A percentile compares a stretch with the other conserved stretches of the same genome.
These are phyloP conservation scores for Pantherophis guttatus DNA, from an alignment of 2,113 vertebrate species.

Conservation along the genomic window DNA sequence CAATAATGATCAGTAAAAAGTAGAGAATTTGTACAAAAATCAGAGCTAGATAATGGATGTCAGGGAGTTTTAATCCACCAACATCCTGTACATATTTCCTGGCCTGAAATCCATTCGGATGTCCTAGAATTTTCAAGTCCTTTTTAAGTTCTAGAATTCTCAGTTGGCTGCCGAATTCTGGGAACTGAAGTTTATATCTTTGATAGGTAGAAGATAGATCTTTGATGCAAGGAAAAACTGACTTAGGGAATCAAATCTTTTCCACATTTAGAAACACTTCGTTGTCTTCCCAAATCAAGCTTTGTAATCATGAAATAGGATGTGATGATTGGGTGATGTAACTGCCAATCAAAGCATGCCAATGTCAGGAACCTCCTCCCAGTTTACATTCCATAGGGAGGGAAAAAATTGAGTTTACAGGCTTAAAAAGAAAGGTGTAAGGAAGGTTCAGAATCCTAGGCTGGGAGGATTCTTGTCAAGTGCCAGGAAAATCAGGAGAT, in stretches of 20 bases:
- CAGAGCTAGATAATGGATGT: background rate
- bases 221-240: background rate
- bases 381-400: background rate
- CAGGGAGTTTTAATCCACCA: background rate
- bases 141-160: background rate
- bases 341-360: background rate
- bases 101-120: background rate
- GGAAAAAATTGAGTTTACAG: background rate
- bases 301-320: background rate
- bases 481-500: background rate
- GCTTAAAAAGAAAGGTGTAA: background rate
- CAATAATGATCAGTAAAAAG: background rate
- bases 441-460: background rate
- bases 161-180: background rate
- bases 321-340: background rate
- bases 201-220: background rate
- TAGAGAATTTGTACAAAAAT: background rate
- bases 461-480: background rate
- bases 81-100: background rate
- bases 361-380: background rate
- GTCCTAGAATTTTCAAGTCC: background rate
- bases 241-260: background rate
- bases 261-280: background rate
- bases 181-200: background rate
- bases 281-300: background rate